These are phyloP conservation scores for Euphydryas editha DNA, from an alignment of 2,888 invertebrate species.

Conservation along the genomic window DNA sequence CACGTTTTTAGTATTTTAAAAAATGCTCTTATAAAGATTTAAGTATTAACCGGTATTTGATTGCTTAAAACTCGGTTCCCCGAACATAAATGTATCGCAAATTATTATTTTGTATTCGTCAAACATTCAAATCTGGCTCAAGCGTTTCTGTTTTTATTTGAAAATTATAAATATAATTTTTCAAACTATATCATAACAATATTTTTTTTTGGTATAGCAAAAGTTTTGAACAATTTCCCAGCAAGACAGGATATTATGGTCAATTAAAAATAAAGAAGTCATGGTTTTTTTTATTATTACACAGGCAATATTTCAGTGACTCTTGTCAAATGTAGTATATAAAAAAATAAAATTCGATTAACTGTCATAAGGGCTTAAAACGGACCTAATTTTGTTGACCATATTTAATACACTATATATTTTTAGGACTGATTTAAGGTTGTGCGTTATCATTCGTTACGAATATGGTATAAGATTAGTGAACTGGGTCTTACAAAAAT, in stretches of 20 bases:
- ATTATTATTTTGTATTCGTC: too few relatives aligned
- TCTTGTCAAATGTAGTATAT: too few relatives aligned
- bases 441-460: slow-evolving; percentile 63
- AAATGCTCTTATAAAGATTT: slow-evolving; percentile 37
- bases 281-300: background rate
- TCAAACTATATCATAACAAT: too few relatives aligned
- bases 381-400: slow-evolving; percentile 34
- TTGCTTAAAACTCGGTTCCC: slow-evolving; percentile 21
- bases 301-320: background rate
- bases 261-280: background rate
- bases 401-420: slow-evolving; percentile 35
- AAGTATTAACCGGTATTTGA: slow-evolving; percentile 22
- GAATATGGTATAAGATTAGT: slow-evolving; percentile 19
- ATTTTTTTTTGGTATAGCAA: slow-evolving; percentile 12
- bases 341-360: background rate
- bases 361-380: background rate
- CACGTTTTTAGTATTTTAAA: slow-evolving; percentile 31
- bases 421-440: slow-evolving; percentile 57
- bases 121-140: too few relatives aligned
- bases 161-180: too few relatives aligned
- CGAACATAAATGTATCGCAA: too few relatives aligned
- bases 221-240: background rate
- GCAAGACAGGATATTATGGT: background rate
- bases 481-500: slow-evolving; percentile 26
- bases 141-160: too few relatives aligned